phyloP scores from a whole-genome alignment of 2,797 vertebrate species.

The Eulemur coronatus region DNA sequence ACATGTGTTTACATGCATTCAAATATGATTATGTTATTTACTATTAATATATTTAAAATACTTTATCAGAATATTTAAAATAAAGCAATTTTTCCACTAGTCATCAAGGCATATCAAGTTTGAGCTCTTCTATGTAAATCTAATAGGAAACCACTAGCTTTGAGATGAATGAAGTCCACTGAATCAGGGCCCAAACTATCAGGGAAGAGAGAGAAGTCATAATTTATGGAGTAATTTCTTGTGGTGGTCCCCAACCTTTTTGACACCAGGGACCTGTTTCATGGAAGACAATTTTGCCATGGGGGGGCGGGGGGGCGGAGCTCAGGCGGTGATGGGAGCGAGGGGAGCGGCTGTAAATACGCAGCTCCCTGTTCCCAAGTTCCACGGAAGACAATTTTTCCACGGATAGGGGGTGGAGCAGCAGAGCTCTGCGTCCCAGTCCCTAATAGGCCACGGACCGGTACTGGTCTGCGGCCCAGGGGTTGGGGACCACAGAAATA shows the following conservation, averaged over 20 bases:
- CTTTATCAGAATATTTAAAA: slow-evolving; percentile 32
- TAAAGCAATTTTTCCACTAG: slow-evolving; percentile 50
- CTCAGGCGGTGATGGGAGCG: no score
- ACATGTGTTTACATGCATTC: not conserved
- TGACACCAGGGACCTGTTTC: no score
- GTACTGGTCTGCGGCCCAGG: accelerated
- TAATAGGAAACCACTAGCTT: not conserved
- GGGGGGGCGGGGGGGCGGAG: no score
- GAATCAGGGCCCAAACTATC: not conserved
- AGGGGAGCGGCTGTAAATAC: no score
- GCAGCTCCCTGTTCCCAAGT: no score
- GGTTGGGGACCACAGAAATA: no score
- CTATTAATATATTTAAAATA: slow-evolving; percentile 45
- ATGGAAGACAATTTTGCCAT: no score
- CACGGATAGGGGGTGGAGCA: no score
- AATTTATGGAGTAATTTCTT: slow-evolving; percentile 9
- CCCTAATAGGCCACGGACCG: no score
- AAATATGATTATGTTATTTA: slow-evolving; percentile 30
- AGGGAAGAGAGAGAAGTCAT: not conserved
- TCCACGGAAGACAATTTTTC: no score
- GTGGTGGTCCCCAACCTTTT: no score
- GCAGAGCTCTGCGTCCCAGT: no score
- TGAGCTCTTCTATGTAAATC: not conserved
- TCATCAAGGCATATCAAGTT: not conserved
- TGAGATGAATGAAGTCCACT: not conserved